These are phyloP conservation scores for Rhombomys opimus DNA, from an alignment of 2,113 vertebrate species.

Conservation along the genomic window DNA sequence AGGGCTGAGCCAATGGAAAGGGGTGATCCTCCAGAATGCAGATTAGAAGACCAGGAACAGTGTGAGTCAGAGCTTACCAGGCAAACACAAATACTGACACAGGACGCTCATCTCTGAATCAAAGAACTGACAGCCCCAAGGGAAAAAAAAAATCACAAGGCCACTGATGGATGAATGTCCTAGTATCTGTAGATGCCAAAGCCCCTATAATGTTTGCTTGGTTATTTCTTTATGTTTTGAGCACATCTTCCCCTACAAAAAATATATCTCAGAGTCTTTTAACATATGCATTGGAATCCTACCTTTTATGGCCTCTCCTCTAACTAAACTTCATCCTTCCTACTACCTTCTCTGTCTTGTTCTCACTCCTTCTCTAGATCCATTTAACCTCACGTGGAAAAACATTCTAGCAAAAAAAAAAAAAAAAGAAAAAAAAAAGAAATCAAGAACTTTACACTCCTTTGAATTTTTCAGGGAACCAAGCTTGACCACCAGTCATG, in stretches of 20 bases:
- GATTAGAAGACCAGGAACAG: background rate
- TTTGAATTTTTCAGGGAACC: slow-evolving; percentile 22
- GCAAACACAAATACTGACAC: background rate
- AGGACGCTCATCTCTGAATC: background rate
- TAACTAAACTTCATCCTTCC: background rate
- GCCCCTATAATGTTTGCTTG: background rate
- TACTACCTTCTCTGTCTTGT: background rate
- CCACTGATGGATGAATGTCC: background rate
- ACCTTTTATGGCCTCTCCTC: background rate
- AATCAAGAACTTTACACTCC: background rate
- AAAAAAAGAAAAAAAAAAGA: no score
- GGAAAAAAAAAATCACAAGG: background rate
- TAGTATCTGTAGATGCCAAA: background rate
- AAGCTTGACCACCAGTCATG: background rate
- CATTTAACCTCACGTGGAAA: background rate
- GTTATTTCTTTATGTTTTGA: background rate
- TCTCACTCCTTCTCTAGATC: background rate
- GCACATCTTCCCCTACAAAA: background rate
- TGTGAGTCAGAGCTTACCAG: background rate
- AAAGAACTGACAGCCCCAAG: background rate
- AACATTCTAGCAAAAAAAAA: background rate
- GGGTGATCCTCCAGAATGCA: background rate
- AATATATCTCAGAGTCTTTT: background rate
- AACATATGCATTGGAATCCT: background rate
- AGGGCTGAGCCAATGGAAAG: background rate